phyloP scores from a whole-genome alignment of 2,888 invertebrate genomes.

The Omphaloscelis lunosa region DNA sequence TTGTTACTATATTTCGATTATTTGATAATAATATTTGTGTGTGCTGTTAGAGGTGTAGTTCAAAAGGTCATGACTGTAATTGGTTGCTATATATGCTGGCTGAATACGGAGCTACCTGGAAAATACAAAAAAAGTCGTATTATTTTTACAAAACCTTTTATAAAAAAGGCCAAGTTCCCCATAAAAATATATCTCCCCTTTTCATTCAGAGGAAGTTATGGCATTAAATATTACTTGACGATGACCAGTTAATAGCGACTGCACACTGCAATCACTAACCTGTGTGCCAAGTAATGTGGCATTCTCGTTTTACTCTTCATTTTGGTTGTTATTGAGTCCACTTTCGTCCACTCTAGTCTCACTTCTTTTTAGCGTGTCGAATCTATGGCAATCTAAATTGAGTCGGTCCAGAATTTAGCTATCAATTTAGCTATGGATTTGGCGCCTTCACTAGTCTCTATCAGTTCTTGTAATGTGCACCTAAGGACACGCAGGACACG shows the following conservation, averaged over 20 bases:
- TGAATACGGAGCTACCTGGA: conserved; percentile 12
- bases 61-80: background rate
- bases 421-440: background rate
- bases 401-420: background rate
- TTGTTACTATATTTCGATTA: conserved; percentile 31
- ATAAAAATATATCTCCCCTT: background rate
- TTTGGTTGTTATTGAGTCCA: background rate
- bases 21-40: background rate
- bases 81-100: background rate
- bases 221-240: background rate
- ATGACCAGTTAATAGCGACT: background rate
- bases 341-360: background rate
- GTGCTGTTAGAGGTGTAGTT: background rate
- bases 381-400: no score
- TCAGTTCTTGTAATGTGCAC: background rate
- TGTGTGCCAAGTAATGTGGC: background rate
- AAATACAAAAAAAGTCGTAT: background rate
- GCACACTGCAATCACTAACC: background rate
- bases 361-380: background rate
- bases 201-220: background rate
- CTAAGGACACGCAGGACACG: background rate
- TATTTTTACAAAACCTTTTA: background rate
- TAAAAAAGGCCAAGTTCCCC: background rate
- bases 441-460: background rate
- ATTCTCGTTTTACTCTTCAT: background rate